Evolutionary conservation across 2,797 vertebrate genomes (phyloP), one percentile per base, ranked within the genome.

Genomic region (Dipus sagitta): DNA sequence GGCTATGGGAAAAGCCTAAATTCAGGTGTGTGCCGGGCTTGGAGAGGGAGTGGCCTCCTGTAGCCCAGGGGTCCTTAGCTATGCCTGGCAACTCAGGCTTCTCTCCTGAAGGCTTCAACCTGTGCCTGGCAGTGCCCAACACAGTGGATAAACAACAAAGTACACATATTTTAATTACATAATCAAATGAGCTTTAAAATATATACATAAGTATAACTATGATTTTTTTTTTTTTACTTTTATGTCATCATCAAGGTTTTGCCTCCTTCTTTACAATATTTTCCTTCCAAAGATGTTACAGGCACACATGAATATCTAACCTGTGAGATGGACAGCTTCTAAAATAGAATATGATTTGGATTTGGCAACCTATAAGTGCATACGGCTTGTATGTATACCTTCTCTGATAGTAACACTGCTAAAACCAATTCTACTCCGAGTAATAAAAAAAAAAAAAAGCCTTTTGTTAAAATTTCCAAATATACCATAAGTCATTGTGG

Each of bases 271-370:
- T 94, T 76, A 5, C 30, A 87, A 72, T 47, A 13, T 54, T 42
- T 42, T 30, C 58, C 86, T 67, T 68, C 17, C 14, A 86, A 77
- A 79, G 18, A 26, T 86, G 65, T n/a, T 62, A 68, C 42, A 32
- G 60, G 52, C 42, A 62, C 75, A 47, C 6, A 47, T 4, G 74
- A 32, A 7, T 78, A 72, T 72, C 74, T n/a, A 38, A 76, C 6
- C 42, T 85, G 85, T 52, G 32, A 91, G 52, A 83, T 18, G 8
- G 54, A 60, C 34, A 24, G 47, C 5, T 3, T 70, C 4, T 70
- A 88, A 86, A 74, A 88, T 70, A 32, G 84, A 84, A 84, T 80
- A 20, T 42, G 84, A 79, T 38, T 42, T 42, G 14, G 84, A 79
- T n/a, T 42, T 42, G 14, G 3, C 1, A 47, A 65, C 9, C 32